Evolutionary conservation across 2,113 vertebrate genomes (phyloP).

Genomic region (Solea solea): DNA sequence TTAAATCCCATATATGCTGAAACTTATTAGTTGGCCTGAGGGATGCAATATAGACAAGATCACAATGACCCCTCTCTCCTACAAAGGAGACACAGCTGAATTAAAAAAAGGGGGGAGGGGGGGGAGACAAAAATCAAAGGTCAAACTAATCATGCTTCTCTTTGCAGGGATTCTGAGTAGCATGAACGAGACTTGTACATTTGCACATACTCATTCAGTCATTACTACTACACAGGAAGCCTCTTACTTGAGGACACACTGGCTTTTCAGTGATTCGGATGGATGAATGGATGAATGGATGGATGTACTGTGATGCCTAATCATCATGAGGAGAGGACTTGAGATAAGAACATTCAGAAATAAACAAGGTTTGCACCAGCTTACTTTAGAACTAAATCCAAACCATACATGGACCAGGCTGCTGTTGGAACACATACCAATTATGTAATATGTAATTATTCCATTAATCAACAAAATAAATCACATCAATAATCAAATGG

Average conservation of each 20-base stretch:
- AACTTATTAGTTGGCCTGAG: constrained; percentile 38
- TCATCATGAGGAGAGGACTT: too few relatives aligned
- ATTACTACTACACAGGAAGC: constrained; percentile 9
- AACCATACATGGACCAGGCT: too few relatives aligned
- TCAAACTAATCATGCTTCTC: constrained; percentile 43
- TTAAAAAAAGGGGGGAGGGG: neutral
- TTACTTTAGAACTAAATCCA: too few relatives aligned
- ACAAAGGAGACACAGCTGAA: constrained; percentile 15
- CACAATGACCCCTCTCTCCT: constrained; percentile 26
- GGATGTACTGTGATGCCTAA: neutral
- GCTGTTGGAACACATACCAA: too few relatives aligned
- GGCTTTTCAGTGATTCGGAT: constrained; percentile 2
- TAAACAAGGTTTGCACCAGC: too few relatives aligned
- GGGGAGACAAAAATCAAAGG: constrained; percentile 16
- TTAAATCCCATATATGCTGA: constrained; percentile 42
- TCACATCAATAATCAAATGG: too few relatives aligned
- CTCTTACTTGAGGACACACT: neutral
- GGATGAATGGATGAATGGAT: neutral
- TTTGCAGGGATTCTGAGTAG: constrained; percentile 12
- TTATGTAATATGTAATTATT: too few relatives aligned
- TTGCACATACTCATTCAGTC: constrained; percentile 15
- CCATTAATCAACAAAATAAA: too few relatives aligned
- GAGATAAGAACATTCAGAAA: too few relatives aligned
- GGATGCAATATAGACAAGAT: constrained; percentile 28
- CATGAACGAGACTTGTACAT: constrained; percentile 3